Percentiles rank a stretch among this genome's conserved stretches.
Conservation (phyloP, 2,888 invertebrate genomes). For the Eustalomyia histrio region DNA sequence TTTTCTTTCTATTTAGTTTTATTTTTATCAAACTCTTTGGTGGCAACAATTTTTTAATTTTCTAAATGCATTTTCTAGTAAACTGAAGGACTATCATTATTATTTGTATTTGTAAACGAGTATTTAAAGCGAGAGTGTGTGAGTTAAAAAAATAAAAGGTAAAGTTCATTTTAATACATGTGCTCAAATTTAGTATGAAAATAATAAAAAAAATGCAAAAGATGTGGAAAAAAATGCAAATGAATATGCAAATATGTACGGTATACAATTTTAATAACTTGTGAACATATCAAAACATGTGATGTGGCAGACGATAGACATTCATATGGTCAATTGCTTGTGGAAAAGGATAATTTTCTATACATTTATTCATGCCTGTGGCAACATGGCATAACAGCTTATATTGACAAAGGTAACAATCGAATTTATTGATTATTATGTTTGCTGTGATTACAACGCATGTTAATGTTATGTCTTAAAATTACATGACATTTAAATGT, state of each 20-base stretch:
- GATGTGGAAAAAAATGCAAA: constrained; percentile 27
- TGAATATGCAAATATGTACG: constrained; percentile 47
- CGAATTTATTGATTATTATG: too few relatives aligned
- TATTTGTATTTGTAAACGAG: constrained; percentile 27
- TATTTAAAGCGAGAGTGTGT: constrained; percentile 34
- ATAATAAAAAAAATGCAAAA: constrained; percentile 9
- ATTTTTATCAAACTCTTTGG: constrained; percentile 47
- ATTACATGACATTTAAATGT: too few relatives aligned
- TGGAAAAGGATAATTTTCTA: not conserved
- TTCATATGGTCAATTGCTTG: constrained; percentile 42
- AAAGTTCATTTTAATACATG: constrained; percentile 35
- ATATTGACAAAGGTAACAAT: too few relatives aligned
- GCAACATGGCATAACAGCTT: too few relatives aligned
- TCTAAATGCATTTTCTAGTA: constrained; percentile 66
- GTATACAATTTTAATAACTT: constrained; percentile 49
- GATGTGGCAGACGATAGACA: constrained; percentile 26
- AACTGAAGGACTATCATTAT: constrained; percentile 52
- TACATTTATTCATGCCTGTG: too few relatives aligned
- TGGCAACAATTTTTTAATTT: constrained; percentile 67
- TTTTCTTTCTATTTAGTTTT: constrained; percentile 16
- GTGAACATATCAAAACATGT: constrained; percentile 50
- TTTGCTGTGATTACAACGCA: too few relatives aligned
- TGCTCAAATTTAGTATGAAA: not conserved
- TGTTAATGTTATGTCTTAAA: too few relatives aligned
- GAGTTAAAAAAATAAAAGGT: constrained; percentile 18